Percentiles rank a stretch among this genome's conserved stretches.
These are phyloP conservation scores for Bathybates hornii DNA, from an alignment of 2,113 vertebrate species.

Conservation along the genomic window DNA sequence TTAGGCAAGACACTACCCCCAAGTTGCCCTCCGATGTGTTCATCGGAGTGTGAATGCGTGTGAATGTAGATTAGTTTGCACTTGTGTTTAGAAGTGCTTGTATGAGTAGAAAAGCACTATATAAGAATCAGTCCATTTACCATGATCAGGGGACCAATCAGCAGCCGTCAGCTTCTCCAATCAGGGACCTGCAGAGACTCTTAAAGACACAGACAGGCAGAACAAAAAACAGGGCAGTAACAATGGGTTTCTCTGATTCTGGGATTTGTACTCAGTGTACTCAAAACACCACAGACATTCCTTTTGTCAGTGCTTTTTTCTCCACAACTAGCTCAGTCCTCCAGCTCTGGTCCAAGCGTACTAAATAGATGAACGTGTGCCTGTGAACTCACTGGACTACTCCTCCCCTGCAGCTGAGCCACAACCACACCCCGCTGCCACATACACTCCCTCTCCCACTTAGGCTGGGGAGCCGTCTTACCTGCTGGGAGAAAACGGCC, in stretches of 20 bases:
- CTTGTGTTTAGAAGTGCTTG: background rate
- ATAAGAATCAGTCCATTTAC: no score
- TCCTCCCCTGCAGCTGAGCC: background rate
- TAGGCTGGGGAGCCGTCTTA: background rate
- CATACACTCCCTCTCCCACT: background rate
- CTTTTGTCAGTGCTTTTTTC: background rate
- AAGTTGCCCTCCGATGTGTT: background rate
- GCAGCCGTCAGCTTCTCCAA: background rate
- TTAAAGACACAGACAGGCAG: background rate
- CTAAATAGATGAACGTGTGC: background rate
- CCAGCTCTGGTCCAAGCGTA: background rate
- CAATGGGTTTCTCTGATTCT: background rate
- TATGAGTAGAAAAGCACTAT: background rate
- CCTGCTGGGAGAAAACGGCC: background rate
- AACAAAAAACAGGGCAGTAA: accelerated
- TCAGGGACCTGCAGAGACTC: background rate
- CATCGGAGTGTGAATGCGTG: background rate
- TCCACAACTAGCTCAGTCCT: background rate
- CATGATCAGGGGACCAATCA: background rate
- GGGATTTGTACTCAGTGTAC: background rate
- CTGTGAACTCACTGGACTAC: background rate
- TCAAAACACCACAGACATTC: background rate
- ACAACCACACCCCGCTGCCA: background rate
- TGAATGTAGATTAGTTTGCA: background rate
- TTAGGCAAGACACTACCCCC: background rate